Evolutionary conservation across 1,140 invertebrate genomes (phyloP).

Genomic region (roundworm (Caenorhabditis elegans)): WBcel235 BX284603.4:6313001-6313500

Average conservation of each 20-base stretch:
- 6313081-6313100: no score
- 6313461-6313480: no score
- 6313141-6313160: not conserved
- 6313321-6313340: slow-evolving; percentile 16
- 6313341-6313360: not conserved
- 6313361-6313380: not conserved
- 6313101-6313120: not conserved
- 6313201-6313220: not conserved
- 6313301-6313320: not conserved
- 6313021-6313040: no score
- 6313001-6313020: not conserved
- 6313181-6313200: no score
- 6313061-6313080: not conserved
- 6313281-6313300: slow-evolving; percentile 9
- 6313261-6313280: not conserved
- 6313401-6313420: not conserved
- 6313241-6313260: not conserved
- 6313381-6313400: not conserved
- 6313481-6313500: no score
- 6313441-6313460: no score
- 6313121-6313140: no score
- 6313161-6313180: not conserved
- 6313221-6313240: no score
- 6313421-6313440: no score
- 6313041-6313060: not conserved